Evolutionary conservation across 2,113 vertebrate genomes (phyloP), one percentile per base, ranked within the genome.

Genomic region (Siphamia tubifer): DNA sequence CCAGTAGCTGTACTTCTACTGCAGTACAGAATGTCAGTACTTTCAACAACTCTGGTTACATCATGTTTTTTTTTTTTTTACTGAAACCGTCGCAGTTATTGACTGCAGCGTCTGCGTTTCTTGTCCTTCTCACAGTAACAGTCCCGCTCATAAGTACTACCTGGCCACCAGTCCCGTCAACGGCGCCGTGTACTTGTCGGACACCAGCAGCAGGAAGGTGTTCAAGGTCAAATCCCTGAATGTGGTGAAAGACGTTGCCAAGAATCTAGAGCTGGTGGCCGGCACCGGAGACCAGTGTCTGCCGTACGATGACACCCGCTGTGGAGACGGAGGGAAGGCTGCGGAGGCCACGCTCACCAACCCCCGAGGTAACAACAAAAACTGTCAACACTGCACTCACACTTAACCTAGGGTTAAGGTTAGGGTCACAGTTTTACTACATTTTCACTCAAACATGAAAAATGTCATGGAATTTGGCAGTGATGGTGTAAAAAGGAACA

Each of bases 271-370:
- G 86, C 92, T 98, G 78, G 90, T 99, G 55, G 98, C 97, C 0
- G 98, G 98, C 17, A 99, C 97, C 0, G 98, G 98, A 2, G 98
- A 99, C 82, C 97, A 99, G 82, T 99, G 98, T 82, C 94, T 99
- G 44, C 98, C 98, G 0, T 98, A 98, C 0, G 98, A 99, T 11
- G 98, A 99, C 27, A 93, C 94, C 0, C 98, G 97, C 73, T 99
- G 98, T 0, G 98, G 98, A n/a, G 98, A 99, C 4, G 98, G 98
- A 38, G 97, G 98, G 15, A 99, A 96, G 83, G 97, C 96, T 5
- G 92, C 90, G 0, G 97, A 99, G 66, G 98, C 98, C 65, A 96
- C 96, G 0, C 94, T 99, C 12, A 98, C 95, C 40, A 99, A 97
- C 73, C 98, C 98, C 21, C 93, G 98, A 91, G 98, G 98, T 99